Conservation (phyloP, 2,888 invertebrate genomes). For the Mimachlamys varia region DNA sequence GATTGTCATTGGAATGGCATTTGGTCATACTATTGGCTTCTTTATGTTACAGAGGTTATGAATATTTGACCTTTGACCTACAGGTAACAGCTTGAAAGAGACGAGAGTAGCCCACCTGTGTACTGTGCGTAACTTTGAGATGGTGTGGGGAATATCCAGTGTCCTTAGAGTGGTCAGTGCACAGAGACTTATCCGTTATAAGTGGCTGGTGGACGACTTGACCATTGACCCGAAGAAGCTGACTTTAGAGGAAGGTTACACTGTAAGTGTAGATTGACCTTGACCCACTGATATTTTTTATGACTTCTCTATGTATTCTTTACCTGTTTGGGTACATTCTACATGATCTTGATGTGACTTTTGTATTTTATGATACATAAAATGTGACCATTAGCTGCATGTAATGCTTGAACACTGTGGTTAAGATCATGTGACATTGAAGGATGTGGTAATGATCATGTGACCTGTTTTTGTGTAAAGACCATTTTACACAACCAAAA, state of each 20-base stretch:
- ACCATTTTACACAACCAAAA: no score
- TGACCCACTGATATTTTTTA: not conserved
- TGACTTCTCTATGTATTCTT: not conserved
- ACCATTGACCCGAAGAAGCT: constrained; percentile 68
- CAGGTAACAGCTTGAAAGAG: constrained; percentile 67
- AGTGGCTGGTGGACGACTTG: constrained; percentile 72
- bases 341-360: no score
- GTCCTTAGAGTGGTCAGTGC: constrained; percentile 68
- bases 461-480: no score
- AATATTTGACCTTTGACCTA: not conserved
- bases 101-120: constrained; percentile 67
- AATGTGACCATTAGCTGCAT: not conserved
- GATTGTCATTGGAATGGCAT: no score
- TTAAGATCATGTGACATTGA: no score
- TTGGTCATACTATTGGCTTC: no score
- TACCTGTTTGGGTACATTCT: not conserved
- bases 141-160: constrained; percentile 72
- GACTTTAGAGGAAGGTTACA: constrained; percentile 67
- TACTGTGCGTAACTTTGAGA: constrained; percentile 60
- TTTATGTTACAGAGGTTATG: no score
- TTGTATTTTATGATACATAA: no score
- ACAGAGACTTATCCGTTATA: constrained; percentile 63
- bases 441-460: no score
- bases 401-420: not conserved
- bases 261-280: constrained; percentile 61